Conservation (phyloP, 2,113 vertebrate species). For the Empidonax alnorum region DNA sequence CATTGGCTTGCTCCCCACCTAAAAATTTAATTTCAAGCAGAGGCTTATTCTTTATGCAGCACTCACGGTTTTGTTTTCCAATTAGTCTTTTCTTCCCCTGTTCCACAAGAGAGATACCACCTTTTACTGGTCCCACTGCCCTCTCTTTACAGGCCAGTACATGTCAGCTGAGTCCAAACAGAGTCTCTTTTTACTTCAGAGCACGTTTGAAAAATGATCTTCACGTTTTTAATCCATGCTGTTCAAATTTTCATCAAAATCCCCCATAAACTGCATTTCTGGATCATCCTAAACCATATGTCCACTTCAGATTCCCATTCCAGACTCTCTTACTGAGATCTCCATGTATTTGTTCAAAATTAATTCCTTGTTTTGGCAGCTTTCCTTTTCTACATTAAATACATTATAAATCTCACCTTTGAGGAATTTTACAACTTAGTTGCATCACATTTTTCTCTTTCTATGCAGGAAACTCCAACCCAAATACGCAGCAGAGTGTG, state of each 20-base stretch:
- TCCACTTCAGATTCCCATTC: background rate
- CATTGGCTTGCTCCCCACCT: background rate
- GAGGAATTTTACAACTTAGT: background rate
- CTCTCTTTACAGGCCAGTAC: background rate
- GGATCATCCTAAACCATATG: background rate
- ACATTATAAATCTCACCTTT: fast-evolving
- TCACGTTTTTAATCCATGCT: background rate
- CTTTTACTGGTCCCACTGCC: background rate
- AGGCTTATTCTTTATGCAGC: background rate
- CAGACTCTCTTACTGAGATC: background rate
- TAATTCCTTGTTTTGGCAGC: background rate
- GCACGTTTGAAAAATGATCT: background rate
- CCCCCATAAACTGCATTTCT: background rate
- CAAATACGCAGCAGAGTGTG: background rate
- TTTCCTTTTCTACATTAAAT: background rate
- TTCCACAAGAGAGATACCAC: background rate
- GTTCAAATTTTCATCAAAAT: background rate
- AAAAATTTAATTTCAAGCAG: background rate
- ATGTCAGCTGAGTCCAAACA: background rate
- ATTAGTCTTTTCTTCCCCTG: background rate
- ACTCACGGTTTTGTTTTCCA: background rate
- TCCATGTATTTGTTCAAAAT: background rate
- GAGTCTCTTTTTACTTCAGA: background rate
- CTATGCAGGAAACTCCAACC: background rate
- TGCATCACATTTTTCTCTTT: background rate